phyloP scores from a whole-genome alignment of 2,113 vertebrate genomes.

The Erpornis zantholeuca region DNA sequence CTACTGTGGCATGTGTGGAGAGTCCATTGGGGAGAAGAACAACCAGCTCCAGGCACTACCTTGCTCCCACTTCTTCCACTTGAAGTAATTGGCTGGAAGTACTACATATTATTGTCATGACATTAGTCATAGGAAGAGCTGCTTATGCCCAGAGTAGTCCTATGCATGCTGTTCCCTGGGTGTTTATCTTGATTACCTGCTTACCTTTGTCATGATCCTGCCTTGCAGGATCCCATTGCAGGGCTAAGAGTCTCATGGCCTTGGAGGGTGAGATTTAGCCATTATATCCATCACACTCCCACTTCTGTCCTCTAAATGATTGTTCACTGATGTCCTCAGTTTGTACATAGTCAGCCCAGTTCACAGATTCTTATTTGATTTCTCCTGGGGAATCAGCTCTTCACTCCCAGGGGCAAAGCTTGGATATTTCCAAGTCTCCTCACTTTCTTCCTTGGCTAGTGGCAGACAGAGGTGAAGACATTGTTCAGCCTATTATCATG shows the following conservation, averaged over 20 bases:
- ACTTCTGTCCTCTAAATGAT: background rate
- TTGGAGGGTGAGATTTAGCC: background rate
- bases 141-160: background rate
- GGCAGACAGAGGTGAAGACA: background rate
- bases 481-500: background rate
- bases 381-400: background rate
- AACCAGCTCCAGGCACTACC: constrained; percentile 95
- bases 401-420: rapidly evolving
- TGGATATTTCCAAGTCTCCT: background rate
- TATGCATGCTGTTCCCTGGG: background rate
- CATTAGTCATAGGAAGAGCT: background rate
- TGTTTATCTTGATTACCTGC: background rate
- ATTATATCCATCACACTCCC: background rate
- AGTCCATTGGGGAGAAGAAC: constrained; percentile 96
- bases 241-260: background rate
- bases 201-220: background rate
- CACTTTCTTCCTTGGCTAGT: background rate
- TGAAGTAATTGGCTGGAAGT: constrained; percentile 78
- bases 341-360: background rate
- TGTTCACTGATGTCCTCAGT: rapidly evolving
- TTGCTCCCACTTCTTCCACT: constrained; percentile 97
- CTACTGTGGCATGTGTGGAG: constrained; percentile 97
- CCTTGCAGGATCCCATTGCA: background rate
- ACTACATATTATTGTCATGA: background rate
- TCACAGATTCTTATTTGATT: background rate